phyloP scores from a whole-genome alignment of 2,113 vertebrate genomes.

The Misgurnus anguillicaudatus region DNA sequence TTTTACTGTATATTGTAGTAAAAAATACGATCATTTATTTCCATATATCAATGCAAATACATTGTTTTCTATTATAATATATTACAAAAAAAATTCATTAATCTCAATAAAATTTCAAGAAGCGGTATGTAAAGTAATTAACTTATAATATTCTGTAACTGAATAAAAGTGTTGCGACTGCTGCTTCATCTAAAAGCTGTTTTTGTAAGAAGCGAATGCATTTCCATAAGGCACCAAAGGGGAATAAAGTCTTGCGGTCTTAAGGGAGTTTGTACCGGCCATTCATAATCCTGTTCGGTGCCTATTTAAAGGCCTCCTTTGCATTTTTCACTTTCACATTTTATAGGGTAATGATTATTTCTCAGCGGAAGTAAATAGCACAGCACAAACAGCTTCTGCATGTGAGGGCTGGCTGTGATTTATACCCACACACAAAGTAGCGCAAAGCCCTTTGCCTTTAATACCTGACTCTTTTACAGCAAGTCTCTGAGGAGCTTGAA shows the following conservation, averaged over 20 bases:
- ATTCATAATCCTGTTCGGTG: conserved; percentile 64
- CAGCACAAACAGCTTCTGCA: conserved; percentile 65
- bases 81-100: conserved; percentile 4
- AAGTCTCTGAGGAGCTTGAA: conserved; percentile 20
- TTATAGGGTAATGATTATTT: conserved; percentile 77
- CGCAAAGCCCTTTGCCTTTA: conserved; percentile 40
- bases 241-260: conserved; percentile 56
- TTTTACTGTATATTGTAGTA: not conserved
- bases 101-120: not conserved
- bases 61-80: not conserved
- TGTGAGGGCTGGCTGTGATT: conserved; percentile 70
- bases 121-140: not conserved
- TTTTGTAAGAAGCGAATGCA: conserved; percentile 14
- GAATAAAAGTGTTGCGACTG: not conserved
- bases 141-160: not conserved
- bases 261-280: conserved; percentile 61
- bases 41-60: not conserved
- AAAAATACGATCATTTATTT: not conserved
- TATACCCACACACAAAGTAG: conserved; percentile 63
- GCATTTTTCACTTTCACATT: conserved; percentile 72
- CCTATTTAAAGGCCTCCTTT: conserved; percentile 73
- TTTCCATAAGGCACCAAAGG: conserved; percentile 28
- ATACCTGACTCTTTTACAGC: conserved; percentile 38
- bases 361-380: conserved; percentile 69
- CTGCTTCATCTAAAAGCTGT: conserved; percentile 1